Evolutionary conservation across 2,888 invertebrate genomes (phyloP), one percentile per base, ranked within the genome.

Genomic region (Bombylius discolor): DNA sequence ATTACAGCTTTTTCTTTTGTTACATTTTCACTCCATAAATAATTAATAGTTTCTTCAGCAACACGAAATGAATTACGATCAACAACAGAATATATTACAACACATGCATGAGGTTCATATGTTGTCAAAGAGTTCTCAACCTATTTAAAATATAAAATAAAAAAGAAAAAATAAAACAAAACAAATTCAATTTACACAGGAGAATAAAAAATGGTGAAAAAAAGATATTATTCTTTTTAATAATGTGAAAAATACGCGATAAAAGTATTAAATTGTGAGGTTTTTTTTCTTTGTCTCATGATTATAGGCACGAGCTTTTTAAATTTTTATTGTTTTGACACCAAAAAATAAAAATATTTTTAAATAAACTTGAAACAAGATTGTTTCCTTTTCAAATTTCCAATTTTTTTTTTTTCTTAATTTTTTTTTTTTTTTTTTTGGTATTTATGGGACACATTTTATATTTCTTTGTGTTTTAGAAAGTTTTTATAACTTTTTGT

Each of bases 71-170:
- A 90, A 47, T 82, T 78, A 63, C 84, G 82, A 59, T 91, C 88
- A 11, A 91, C 91, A 62, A 94, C 87, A 0, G 93, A 91, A 75
- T 94, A 96, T 4, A 93, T 87, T 9, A 95, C 83, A 32, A 95
- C 84, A 73, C 92, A 95, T 13, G 93, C 94, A 68, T 95, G 94
- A 0, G 92, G 91, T 67, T 91, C 90, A 70, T 92, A 92, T 3
- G 91, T 92, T 42, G 90, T 87, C 34, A 92, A 75, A 12, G 88
- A 89, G 71, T 92, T 92, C 72, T 92, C 92, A 56, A 89, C 85
- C 89, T 90, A 73, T 50, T 11, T 4, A 11, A 11, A 42, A 11
- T 11, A 34, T 34, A 39, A 52, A 34, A 48, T 8, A 14, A 47
- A 23, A 48, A 12, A 33, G 4, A 49, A 11, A 31, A 12, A 32